These are phyloP conservation scores for Microcebus murinus DNA, from an alignment of 2,113 vertebrate genomes.

Conservation along the genomic window DNA sequence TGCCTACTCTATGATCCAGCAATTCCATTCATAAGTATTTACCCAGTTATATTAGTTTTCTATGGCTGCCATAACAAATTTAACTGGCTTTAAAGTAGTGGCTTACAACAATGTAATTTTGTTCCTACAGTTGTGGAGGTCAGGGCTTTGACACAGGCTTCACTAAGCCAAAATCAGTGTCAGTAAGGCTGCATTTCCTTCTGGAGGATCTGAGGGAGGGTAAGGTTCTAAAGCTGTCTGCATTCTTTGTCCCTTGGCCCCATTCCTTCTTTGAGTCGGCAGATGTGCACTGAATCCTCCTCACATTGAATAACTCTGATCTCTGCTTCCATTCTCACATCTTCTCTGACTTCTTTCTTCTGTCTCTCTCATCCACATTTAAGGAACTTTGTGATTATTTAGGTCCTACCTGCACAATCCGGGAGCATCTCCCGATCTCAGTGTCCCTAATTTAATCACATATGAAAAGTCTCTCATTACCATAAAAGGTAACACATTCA, in stretches of 20 bases:
- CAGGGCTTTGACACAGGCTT: not conserved
- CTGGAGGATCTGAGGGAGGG: not conserved
- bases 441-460: not conserved
- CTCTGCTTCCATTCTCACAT: not conserved
- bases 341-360: not conserved
- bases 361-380: not conserved
- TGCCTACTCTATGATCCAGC: not conserved
- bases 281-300: not conserved
- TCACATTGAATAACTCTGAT: not conserved
- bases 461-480: not conserved
- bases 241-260: not conserved
- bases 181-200: not conserved
- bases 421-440: not conserved
- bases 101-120: not conserved
- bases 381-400: not conserved
- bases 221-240: not conserved
- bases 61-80: not conserved
- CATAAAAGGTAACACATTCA: not conserved
- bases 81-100: not conserved
- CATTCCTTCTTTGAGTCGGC: not conserved
- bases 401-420: not conserved
- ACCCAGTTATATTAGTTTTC: not conserved
- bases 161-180: not conserved
- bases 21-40: not conserved
- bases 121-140: not conserved